phyloP scores from a whole-genome alignment of 1,140 invertebrate species.

The Formica selysi region DNA sequence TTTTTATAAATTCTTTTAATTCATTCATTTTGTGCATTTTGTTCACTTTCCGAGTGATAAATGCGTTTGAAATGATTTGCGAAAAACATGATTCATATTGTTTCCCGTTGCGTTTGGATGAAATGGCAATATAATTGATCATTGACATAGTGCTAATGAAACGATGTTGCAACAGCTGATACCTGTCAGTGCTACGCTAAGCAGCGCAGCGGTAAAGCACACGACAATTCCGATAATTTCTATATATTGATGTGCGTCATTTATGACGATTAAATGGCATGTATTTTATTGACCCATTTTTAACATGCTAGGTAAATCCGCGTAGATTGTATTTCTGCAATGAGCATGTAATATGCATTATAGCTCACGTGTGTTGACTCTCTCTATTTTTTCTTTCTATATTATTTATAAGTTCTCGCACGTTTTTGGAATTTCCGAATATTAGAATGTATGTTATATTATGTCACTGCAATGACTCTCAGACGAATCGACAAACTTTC shows the following conservation, averaged over 20 bases:
- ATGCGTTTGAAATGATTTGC: not conserved
- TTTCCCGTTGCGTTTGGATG: not conserved
- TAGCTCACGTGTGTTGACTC: no score
- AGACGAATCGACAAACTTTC: no score
- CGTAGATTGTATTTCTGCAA: not conserved
- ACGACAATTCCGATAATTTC: slow-evolving; percentile 21
- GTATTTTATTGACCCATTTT: slow-evolving; percentile 18
- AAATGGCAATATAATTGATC: slow-evolving; percentile 13
- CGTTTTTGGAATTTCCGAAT: no score
- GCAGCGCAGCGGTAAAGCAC: not conserved
- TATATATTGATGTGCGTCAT: slow-evolving; percentile 22
- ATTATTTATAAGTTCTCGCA: no score
- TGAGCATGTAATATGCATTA: not conserved
- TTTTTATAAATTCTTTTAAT: slow-evolving; percentile 5
- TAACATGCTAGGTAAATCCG: not conserved
- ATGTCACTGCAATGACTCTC: no score
- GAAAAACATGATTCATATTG: slow-evolving; percentile 4
- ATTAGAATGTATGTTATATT: no score
- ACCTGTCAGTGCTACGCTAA: slow-evolving; percentile 1
- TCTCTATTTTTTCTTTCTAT: no score
- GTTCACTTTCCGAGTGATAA: not conserved
- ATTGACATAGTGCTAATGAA: slow-evolving; percentile 17
- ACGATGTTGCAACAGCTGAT: slow-evolving; percentile 24
- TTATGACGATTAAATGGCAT: slow-evolving; percentile 4
- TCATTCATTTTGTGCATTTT: not conserved